These are phyloP conservation scores for Vombatus ursinus DNA, from an alignment of 2,113 vertebrate species.

Conservation along the genomic window DNA sequence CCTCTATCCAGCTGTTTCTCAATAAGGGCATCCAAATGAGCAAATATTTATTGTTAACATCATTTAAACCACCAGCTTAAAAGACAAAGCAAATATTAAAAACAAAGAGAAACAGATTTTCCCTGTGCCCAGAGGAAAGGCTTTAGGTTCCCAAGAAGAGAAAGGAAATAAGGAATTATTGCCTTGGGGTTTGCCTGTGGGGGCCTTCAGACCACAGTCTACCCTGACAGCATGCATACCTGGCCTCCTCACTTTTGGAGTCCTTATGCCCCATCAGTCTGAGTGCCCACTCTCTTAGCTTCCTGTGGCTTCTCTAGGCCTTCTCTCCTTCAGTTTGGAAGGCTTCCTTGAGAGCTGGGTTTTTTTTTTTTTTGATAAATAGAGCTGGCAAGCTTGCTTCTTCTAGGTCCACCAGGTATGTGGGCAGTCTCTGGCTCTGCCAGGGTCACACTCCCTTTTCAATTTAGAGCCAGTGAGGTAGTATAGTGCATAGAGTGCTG, in stretches of 20 bases:
- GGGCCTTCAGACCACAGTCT: neutral
- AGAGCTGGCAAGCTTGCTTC: too few relatives aligned
- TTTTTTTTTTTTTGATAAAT: neutral
- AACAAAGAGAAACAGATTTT: neutral
- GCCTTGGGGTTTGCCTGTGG: neutral
- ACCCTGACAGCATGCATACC: neutral
- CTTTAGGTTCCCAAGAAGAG: neutral
- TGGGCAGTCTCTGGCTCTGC: neutral
- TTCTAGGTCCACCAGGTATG: too few relatives aligned
- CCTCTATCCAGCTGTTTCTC: neutral
- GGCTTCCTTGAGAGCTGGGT: neutral
- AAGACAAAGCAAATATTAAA: neutral
- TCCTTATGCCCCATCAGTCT: neutral
- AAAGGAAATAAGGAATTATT: neutral
- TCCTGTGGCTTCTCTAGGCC: neutral
- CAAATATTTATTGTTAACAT: neutral
- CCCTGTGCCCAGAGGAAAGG: neutral
- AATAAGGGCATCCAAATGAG: neutral
- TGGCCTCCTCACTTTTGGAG: too few relatives aligned
- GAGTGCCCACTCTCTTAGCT: neutral
- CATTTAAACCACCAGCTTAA: neutral
- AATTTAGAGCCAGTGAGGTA: neutral
- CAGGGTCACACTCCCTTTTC: neutral
- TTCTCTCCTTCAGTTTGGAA: neutral
- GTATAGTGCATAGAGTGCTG: neutral